Evolutionary conservation across 1,140 invertebrate genomes (phyloP), one percentile per base, ranked within the genome.

Genomic region (Diorhabda elongata): DNA sequence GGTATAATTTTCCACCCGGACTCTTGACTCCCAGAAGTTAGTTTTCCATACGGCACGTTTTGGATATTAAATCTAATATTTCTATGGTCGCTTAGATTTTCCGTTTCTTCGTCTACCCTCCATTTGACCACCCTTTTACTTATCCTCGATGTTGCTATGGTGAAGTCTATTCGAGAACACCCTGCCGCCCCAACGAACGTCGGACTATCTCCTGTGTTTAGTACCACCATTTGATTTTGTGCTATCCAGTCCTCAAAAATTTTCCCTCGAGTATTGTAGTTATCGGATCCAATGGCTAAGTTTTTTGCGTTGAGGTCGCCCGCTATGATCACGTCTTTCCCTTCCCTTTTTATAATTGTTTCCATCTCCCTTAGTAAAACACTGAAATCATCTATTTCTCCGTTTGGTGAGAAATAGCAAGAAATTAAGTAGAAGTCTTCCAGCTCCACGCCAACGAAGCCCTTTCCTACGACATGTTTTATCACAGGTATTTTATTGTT

Each of bases 221-320:
- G n/a, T 6, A n/a, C 6, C 6, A 56, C 52, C 52, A 56, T 6
- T n/a, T 6, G n/a, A 7, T 56, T 56, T 56, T 56, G 52, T 56
- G 52, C 52, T 56, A 56, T n/a, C 52, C 52, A 56, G 6, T 56
- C 52, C n/a, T 56, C 52, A 6, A 56, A 56, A 56, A 56, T 56
- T n/a, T 1, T 56, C 6, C 52, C 52, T 56, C 52, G 6, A n/a
- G 6, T 56, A 56, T 56, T 56, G 6, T 6, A 56, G 52, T 56
- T n/a, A n/a, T n/a, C 52, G 6, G 52, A n/a, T 7, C 52, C 52
- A 6, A 56, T 6, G n/a, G n/a, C 6, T 7, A n/a, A n/a, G 6
- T 6, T 7, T n/a, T 56, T 56, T 6, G 52, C 52, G n/a, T 56
- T 56, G 6, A 56, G 52, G 2, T 56, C 52, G 52, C 52, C 52